Evolutionary conservation across 2,888 invertebrate species (phyloP).

Genomic region (Xestia c-nigrum): DNA sequence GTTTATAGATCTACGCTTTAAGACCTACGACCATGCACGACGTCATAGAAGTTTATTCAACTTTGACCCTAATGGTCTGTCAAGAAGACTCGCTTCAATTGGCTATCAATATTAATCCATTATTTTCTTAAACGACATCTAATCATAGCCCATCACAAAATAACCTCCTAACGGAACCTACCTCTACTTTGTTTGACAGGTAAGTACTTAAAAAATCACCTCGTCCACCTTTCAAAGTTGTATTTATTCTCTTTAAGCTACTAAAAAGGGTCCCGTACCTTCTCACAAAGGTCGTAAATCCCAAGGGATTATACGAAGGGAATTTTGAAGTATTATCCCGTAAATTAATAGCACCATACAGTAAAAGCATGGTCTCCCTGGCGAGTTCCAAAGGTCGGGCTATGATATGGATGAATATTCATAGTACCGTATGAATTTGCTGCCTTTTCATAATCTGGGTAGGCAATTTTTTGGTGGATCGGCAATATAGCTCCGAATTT

Average conservation of each 20-base stretch:
- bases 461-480: not conserved
- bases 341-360: slow-evolving; percentile 41
- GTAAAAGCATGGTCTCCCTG: slow-evolving; percentile 24
- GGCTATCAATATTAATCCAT: not conserved
- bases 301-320: slow-evolving; percentile 24
- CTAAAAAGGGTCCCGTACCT: slow-evolving; percentile 22
- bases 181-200: not conserved
- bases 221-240: not conserved
- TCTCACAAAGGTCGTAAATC: not conserved
- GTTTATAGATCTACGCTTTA: not conserved
- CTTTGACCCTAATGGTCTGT: not conserved
- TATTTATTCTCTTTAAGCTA: slow-evolving; percentile 3
- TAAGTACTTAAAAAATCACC: not conserved
- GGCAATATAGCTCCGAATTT: not conserved
- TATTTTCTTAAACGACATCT: too few relatives aligned
- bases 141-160: not conserved
- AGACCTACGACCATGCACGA: not conserved
- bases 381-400: not conserved
- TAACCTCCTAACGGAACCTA: not conserved
- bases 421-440: slow-evolving; percentile 9
- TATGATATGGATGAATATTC: slow-evolving; percentile 30
- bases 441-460: slow-evolving; percentile 1
- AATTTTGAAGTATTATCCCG: slow-evolving; percentile 12
- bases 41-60: not conserved
- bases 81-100: not conserved